Base-by-base conservation (phyloP, 2,113 vertebrate genomes). In the human (Homo sapiens) region DNA sequence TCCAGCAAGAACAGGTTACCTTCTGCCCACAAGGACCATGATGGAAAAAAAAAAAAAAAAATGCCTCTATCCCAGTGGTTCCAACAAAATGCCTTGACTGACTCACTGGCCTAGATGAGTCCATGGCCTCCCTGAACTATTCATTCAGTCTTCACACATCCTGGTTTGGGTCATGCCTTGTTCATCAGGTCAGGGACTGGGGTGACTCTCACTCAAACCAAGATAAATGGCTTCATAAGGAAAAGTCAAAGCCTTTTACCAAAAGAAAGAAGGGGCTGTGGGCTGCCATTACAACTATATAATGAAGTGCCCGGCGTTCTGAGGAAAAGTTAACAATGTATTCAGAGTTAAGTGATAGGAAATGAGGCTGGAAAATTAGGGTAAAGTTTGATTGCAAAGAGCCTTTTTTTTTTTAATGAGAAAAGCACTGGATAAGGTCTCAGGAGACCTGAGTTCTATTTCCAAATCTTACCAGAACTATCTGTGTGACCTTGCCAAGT, bases 401-500 rank as follows among this genome's bases (percentile, higher is more conserved):
- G 17, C 3, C 80, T 32, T n/a, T 78, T 95, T 52, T 32, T 57
- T 14, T 13, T 9, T 0, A 86, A 35, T 93, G 55, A 95, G 50
- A 59, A 92, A 96, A 91, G 38, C 30, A 52, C 27, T 76, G 18
- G 13, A 80, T 55, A 8, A 79, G 35, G 9, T 90, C 85, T 95
- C 55, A n/a, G 30, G 45, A 86, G 61, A 95, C 7, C 2, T 45
- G 72, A 55, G 27, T 91, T 68, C 25, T 78, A 43, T 25, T 92
- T 85, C 25, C 70, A 94, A 6, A 38, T 68, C 25, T 89, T 86
- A 93, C 48, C n/a, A 80, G 8, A 91, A 82, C 72, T 79, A 32
- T 92, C 50, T 81, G 8, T 72, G 20, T 90, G 72, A 96, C 23
- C 68, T 96, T 96, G 10, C n/a, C 72, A 86, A 89, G 8, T 79